phyloP scores from a whole-genome alignment of 2,888 invertebrate species.

The Zaprionus lineosus region DNA sequence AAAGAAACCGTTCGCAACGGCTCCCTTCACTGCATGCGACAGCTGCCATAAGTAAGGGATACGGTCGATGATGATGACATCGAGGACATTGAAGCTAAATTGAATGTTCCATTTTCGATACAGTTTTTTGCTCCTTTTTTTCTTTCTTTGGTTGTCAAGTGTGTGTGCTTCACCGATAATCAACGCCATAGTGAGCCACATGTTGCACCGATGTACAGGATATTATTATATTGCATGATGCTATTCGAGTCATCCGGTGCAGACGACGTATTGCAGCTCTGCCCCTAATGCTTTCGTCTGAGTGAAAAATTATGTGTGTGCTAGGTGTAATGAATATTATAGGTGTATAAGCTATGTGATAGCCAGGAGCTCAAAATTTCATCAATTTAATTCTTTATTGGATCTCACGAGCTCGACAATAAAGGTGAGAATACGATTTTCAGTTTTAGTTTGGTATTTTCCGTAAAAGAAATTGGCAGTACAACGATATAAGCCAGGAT shows the following conservation, averaged over 20 bases:
- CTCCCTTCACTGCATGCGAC: constrained; percentile 59
- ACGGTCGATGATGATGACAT: constrained; percentile 20
- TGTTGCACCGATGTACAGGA: constrained; percentile 69
- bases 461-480: constrained; percentile 38
- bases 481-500: constrained; percentile 38
- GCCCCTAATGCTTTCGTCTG: background rate
- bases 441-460: constrained; percentile 32
- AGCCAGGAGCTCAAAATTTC: constrained; percentile 57
- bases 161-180: constrained; percentile 50
- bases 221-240: constrained; percentile 62
- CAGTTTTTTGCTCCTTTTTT: constrained; percentile 14
- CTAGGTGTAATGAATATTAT: constrained; percentile 28
- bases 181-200: constrained; percentile 59
- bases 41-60: constrained; percentile 48
- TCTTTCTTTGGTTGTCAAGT: constrained; percentile 3
- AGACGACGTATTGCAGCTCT: constrained; percentile 11
- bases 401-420: constrained; percentile 28
- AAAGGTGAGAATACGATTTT: constrained; percentile 18
- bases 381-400: constrained; percentile 62
- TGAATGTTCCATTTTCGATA: constrained; percentile 58
- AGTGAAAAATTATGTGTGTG: constrained; percentile 9
- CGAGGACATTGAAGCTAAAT: constrained; percentile 60
- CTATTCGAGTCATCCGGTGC: constrained; percentile 32
- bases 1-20: constrained; percentile 38
- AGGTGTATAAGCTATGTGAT: constrained; percentile 24